Evolutionary conservation across 2,113 vertebrate genomes (phyloP).

Genomic region (Prunella fulvescens): DNA sequence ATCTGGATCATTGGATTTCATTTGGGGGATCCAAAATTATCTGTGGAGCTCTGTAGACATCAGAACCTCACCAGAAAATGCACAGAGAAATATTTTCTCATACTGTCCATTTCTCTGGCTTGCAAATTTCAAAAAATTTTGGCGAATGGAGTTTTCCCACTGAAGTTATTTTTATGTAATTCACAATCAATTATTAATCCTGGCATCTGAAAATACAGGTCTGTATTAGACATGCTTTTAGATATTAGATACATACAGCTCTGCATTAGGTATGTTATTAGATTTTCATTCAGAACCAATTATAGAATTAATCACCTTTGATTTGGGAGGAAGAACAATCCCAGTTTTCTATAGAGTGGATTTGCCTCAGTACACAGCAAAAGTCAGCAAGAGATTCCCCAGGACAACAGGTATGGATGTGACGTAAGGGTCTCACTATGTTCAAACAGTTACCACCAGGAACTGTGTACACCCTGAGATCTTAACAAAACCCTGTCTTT

Average conservation of each 20-base stretch:
- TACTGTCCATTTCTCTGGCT: background rate
- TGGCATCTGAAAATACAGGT: slow-evolving; percentile 37
- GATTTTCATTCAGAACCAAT: slow-evolving; percentile 29
- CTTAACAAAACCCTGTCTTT: slow-evolving; percentile 33
- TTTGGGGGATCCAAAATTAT: background rate
- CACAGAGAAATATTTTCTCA: slow-evolving; percentile 18
- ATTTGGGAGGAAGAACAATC: background rate
- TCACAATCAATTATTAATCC: background rate
- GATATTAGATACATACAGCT: background rate
- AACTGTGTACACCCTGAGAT: background rate
- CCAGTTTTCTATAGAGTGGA: background rate
- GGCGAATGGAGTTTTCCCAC: background rate
- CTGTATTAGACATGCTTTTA: background rate
- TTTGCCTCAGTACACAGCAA: background rate
- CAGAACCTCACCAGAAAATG: background rate
- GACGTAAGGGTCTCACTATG: background rate
- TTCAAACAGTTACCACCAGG: background rate
- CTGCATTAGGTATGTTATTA: slow-evolving; percentile 5
- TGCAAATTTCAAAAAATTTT: slow-evolving; percentile 3
- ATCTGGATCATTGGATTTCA: background rate
- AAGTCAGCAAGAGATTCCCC: background rate
- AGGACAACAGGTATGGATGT: slow-evolving; percentile 11
- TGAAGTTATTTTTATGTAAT: background rate
- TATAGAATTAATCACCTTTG: background rate
- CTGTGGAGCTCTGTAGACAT: slow-evolving; percentile 7